Evolutionary conservation across 92 coral and sea anemone species (phyloP).

Genomic region (Paragorgia papillata): DNA sequence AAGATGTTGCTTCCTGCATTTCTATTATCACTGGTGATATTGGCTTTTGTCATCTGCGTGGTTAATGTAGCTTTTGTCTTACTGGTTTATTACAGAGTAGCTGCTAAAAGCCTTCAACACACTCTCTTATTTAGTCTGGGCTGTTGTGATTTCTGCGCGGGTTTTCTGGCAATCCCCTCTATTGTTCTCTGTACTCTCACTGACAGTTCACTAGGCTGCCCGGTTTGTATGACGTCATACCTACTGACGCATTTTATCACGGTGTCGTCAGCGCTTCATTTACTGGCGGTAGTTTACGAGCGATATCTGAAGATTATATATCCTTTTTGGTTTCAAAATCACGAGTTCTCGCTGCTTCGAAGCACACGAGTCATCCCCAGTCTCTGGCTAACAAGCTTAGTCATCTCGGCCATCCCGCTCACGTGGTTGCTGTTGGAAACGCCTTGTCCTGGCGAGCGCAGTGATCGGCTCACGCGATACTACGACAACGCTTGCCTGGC

Average conservation of each 20-base stretch:
- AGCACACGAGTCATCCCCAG: neutral
- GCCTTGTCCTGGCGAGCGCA: neutral
- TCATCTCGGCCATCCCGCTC: neutral
- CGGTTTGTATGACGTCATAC: constrained; percentile 2
- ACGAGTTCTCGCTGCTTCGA: neutral
- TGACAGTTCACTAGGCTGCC: neutral
- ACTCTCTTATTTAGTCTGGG: constrained; percentile 18
- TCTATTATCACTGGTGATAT: neutral
- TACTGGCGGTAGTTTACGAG: constrained; percentile 16
- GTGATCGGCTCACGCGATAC: neutral
- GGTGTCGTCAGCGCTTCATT: neutral
- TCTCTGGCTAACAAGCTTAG: constrained; percentile 14
- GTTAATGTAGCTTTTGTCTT: neutral
- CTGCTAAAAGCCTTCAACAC: neutral
- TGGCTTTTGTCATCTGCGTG: constrained; percentile 11
- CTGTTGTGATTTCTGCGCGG: constrained; percentile 28
- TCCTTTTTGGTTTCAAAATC: constrained; percentile 23
- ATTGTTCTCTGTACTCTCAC: neutral
- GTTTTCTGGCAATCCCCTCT: constrained; percentile 14
- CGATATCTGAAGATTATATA: neutral
- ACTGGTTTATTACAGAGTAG: neutral
- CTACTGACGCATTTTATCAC: constrained; percentile 4
- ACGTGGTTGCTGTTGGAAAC: constrained; percentile 4
- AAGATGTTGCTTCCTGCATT: no score
- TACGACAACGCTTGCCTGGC: constrained; percentile 16